Conservation (phyloP, 1,140 invertebrate species). For the Aricia agestis region DNA sequence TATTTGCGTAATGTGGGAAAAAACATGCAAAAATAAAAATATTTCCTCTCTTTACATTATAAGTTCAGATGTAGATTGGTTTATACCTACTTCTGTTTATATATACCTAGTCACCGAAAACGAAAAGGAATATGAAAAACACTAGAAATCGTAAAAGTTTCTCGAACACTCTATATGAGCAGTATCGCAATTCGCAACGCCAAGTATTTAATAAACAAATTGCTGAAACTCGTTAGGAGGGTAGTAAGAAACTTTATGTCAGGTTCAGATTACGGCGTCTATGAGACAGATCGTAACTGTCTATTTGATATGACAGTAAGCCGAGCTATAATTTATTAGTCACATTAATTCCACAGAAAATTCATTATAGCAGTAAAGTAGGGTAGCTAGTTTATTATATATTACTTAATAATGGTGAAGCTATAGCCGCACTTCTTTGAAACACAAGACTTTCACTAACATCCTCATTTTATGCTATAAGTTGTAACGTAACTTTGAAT, state of each 20-base stretch:
- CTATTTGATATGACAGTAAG: constrained; percentile 6
- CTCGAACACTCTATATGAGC: no score
- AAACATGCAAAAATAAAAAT: no score
- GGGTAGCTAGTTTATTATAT: neutral
- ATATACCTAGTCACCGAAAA: no score
- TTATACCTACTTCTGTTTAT: no score
- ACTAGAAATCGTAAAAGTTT: no score
- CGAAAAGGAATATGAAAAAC: no score
- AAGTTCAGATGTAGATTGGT: no score
- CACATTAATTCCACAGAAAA: constrained; percentile 8
- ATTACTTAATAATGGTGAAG: neutral
- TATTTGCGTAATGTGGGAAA: no score
- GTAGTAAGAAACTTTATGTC: constrained; percentile 6
- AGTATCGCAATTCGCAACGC: no score
- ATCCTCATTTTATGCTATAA: neutral
- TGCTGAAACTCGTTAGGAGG: constrained; percentile 3
- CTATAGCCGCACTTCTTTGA: neutral
- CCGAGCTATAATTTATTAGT: constrained; percentile 6
- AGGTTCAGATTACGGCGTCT: constrained; percentile 7
- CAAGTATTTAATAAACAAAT: neutral
- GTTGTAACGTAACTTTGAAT: no score
- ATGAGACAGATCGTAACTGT: constrained; percentile 13
- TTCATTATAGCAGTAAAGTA: constrained; percentile 8
- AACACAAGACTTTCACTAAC: neutral
- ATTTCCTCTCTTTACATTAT: no score